Base-by-base conservation (phyloP, 2,797 vertebrate genomes). In the Myoxocephalus aenaeus region DNA sequence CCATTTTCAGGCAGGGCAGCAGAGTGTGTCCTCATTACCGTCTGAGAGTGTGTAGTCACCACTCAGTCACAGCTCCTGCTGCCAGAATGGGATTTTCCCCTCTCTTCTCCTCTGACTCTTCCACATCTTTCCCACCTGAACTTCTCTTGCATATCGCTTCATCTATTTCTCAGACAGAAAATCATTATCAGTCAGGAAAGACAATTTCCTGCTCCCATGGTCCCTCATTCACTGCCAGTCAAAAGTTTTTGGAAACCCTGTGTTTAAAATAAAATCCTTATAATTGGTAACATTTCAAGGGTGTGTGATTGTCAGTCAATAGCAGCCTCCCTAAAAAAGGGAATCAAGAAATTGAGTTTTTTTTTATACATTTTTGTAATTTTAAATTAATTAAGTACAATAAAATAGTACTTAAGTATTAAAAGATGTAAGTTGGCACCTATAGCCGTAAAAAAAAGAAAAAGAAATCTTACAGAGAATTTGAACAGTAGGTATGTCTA, bases 111-210 rank as follows among this genome's bases (percentile, higher is more conserved):
- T 81, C 70, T 42, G 73, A 84, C 70, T 84, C 72, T 34, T 87
- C 76, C 73, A 71, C 85, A 81, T 88, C 75, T 83, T 89, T 90
- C 87, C 90, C 80, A 86, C 86, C 87, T 86, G 82, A 87, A 79
- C 82, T 83, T 84, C 79, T 90, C 90, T 89, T 93, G 86, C 87
- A 92, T 91, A 88, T 93, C 83, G 56, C 88, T 92, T 92, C 86
- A 89, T 94, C 92, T 92, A 82, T 93, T 93, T 86, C 80, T 81
- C 74, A 74, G 87, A 92, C 92, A 90, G 91, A 89, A 92, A 94
- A 92, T 94, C 92, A 90, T 91, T 93, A 91, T 83, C 79, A 77
- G 75, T 91, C 87, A 88, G 87, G 80, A 90, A 89, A 91, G 87
- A 92, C 89, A 88, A 90, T 93, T 93, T 93, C 90, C 87, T 92